Base-by-base conservation (phyloP, 2,113 vertebrate species). In the Dermatemys mawii region DNA sequence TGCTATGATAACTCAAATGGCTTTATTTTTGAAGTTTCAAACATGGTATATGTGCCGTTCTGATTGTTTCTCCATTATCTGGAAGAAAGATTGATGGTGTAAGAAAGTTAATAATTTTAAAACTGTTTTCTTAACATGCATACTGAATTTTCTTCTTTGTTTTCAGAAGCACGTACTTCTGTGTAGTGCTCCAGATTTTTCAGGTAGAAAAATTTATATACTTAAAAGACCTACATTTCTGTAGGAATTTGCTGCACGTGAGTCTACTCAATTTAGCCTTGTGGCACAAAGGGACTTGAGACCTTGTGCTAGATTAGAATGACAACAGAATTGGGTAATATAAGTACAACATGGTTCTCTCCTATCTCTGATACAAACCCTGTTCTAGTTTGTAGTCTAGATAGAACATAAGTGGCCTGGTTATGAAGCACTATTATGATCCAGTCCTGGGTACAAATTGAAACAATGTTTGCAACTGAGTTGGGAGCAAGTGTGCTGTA, bases 1-100 rank as follows among this genome's bases (percentile, higher is more conserved):
- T 78, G 22, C 85, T 93, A 51, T 94, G 90, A 83, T 78, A 93
- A 90, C 9, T 79, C 32, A 90, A 70, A 93, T 81, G 44, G 24
- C 35, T 84, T 93, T 89, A 63, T 89, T 96, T 96, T 76, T 35
- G 41, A 95, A 78, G 73, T 86, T 35, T 79, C 76, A 50, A 22
- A 27, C 24, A 73, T 92, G 17, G 17, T 57, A 2, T 75, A 29
- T 91, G 89, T 93, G 16, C 9, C 26, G n/a, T 24, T 54, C 63
- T 46, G 81, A 90, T 78, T 88, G 16, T 87, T 4, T 83, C 92
- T 92, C 49, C 4, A 1, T 54, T 89, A 70, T 55, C 44, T 88
- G 73, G 29, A 84, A 53, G 60, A 85, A 81, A 84, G 44, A 49
- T 24, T 51, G 17, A n/a, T 90, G 19, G 1, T 81, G 16, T 55